phyloP scores from a whole-genome alignment of 2,888 invertebrate species.

The Sphaerophoria rueppellii region DNA sequence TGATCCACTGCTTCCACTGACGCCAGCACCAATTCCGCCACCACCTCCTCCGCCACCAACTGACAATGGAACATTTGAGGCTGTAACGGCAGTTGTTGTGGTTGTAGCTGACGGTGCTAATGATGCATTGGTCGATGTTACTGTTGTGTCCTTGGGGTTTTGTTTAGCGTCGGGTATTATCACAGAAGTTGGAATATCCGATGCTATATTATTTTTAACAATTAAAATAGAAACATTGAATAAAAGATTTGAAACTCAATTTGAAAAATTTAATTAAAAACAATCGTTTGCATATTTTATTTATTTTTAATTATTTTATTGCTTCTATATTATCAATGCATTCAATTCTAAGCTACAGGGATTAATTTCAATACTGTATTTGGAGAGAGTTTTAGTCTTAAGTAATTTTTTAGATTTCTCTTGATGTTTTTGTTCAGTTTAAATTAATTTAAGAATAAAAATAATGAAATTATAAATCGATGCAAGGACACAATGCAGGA shows the following conservation, averaged over 20 bases:
- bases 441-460: constrained; percentile 9
- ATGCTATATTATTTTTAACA: constrained; percentile 75
- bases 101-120: constrained; percentile 79
- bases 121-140: constrained; percentile 82
- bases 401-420: background rate
- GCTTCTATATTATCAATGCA: constrained; percentile 15
- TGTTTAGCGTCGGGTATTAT: constrained; percentile 82
- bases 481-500: constrained; percentile 50
- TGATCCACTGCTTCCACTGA: constrained; percentile 75
- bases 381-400: background rate
- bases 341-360: constrained; percentile 27
- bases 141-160: constrained; percentile 82
- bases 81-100: constrained; percentile 79
- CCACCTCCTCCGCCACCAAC: constrained; percentile 66
- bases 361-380: background rate
- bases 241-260: constrained; percentile 13
- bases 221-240: constrained; percentile 13
- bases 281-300: background rate
- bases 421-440: constrained; percentile 18
- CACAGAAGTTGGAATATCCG: constrained; percentile 81
- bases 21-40: constrained; percentile 19
- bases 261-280: background rate
- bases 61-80: constrained; percentile 76
- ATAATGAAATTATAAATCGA: constrained; percentile 24
- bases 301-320: background rate